Base-by-base conservation (phyloP, 2,888 invertebrate genomes). In the Colostygia pectinataria region DNA sequence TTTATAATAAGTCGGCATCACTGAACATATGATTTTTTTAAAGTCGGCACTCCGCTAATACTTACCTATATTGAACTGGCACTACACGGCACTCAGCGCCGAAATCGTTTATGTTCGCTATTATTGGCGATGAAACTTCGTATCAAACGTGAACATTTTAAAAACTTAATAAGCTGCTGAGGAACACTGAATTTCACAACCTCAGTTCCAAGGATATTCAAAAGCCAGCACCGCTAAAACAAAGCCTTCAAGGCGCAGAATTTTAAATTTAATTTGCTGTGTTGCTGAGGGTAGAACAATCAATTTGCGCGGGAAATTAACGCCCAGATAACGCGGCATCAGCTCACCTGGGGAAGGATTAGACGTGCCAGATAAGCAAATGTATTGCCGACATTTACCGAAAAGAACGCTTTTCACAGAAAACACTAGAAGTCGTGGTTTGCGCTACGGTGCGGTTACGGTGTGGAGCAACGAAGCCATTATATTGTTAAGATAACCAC, bases 311-410 rank as follows among this genome's bases (percentile, higher is more conserved):
- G 73, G 68, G 71, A 80, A 82, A 83, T 86, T 86, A 85, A 80
- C 80, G 77, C 65, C n/a, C 66, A 85, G 87, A 86, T 85, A 85
- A 82, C 77, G 65, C 58, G 61, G 74, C 74, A 76, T 78, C 82
- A 82, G 72, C 71, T 70, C 82, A 81, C 82, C 83, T 82, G 81
- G 78, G 82, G 76, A 77, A 77, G 78, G 82, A 77, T 80, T 80
- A 77, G 69, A 69, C 66, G 66, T 63, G 64, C 61, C 63, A 80
- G 87, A 87, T 86, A 86, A 81, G 74, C 70, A 74, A 80, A 84
- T 83, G 75, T 86, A 85, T 85, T 79, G 70, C 80, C 63, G 63
- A 76, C 75, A 77, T 81, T 79, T 6, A 75, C 63, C 61, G 61
- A 55, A 82, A 86, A 81, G 76, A 81, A 80, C 63, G 68, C 66